Conservation (phyloP, 2,888 invertebrate genomes). For the Endotricha flammealis region DNA sequence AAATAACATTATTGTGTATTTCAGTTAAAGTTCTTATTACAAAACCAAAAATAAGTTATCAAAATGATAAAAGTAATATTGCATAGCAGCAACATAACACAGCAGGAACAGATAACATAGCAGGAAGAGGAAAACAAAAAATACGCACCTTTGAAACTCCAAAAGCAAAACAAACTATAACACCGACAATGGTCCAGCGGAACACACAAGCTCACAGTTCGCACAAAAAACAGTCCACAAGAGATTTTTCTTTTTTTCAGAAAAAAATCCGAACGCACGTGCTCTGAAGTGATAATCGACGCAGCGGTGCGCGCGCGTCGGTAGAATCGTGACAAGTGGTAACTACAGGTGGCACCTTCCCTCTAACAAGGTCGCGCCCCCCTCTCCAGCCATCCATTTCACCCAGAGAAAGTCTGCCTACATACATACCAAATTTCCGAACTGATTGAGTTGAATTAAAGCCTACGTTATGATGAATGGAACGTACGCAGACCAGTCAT, state of each 20-base stretch:
- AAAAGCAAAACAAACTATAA: slow-evolving; percentile 35
- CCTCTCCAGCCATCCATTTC: slow-evolving; percentile 63
- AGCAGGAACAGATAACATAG: neutral
- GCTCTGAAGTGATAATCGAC: slow-evolving; percentile 39
- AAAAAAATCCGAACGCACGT: slow-evolving; percentile 43
- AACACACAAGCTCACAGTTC: slow-evolving; percentile 55
- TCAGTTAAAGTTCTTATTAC: no score
- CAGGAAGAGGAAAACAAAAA: slow-evolving; percentile 9
- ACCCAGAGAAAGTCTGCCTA: slow-evolving; percentile 76
- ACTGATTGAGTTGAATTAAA: slow-evolving; percentile 63
- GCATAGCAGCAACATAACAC: no score
- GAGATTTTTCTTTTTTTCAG: slow-evolving; percentile 23
- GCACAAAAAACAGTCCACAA: slow-evolving; percentile 50
- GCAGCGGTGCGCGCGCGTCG: slow-evolving; percentile 64
- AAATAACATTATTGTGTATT: no score
- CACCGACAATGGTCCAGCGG: slow-evolving; percentile 30
- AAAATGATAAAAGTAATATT: no score
- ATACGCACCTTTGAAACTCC: slow-evolving; percentile 48
- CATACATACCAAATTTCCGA: slow-evolving; percentile 77
- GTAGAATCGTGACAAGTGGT: slow-evolving; percentile 67
- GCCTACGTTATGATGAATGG: slow-evolving; percentile 48
- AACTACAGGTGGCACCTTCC: slow-evolving; percentile 71
- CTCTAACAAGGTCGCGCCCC: slow-evolving; percentile 73
- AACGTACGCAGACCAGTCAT: slow-evolving; percentile 25
- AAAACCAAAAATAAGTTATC: no score